phyloP scores from a whole-genome alignment of 2,113 vertebrate genomes.

The Scopus umbretta region DNA sequence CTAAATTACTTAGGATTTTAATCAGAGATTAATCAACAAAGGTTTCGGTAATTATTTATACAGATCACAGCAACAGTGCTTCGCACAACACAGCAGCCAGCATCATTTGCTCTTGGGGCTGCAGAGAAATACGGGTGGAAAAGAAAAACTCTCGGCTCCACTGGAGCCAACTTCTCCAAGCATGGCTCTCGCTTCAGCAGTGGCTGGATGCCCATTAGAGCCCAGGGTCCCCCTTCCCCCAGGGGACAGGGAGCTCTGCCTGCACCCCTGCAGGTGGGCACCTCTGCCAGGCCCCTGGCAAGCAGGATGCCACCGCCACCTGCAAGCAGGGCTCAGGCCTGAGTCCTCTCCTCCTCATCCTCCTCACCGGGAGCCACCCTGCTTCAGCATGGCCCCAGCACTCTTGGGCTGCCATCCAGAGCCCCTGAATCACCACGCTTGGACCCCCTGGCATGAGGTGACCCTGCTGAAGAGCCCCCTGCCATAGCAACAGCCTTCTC shows the following conservation, averaged over 20 bases:
- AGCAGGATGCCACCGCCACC: background rate
- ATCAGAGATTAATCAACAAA: slow-evolving; percentile 27
- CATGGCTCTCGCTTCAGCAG: rapidly evolving
- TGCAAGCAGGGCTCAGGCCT: background rate
- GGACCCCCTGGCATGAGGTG: rapidly evolving
- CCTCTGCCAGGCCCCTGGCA: background rate
- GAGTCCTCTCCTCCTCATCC: background rate
- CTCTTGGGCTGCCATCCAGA: background rate
- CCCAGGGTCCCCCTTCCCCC: background rate
- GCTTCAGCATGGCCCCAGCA: rapidly evolving
- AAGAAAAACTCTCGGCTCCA: rapidly evolving
- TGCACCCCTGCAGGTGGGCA: background rate
- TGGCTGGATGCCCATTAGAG: background rate
- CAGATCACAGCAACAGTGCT: background rate
- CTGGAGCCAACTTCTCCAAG: background rate
- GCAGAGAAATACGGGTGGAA: background rate
- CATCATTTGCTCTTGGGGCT: background rate
- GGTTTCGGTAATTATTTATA: background rate
- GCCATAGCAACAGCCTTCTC: background rate
- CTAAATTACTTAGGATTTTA: slow-evolving; percentile 13
- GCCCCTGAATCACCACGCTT: background rate
- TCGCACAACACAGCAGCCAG: background rate
- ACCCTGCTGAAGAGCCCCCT: background rate
- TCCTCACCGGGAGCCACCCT: background rate
- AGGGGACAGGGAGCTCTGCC: background rate